phyloP scores from a whole-genome alignment of 2,888 invertebrate species.

The Stegophylla sp. region DNA sequence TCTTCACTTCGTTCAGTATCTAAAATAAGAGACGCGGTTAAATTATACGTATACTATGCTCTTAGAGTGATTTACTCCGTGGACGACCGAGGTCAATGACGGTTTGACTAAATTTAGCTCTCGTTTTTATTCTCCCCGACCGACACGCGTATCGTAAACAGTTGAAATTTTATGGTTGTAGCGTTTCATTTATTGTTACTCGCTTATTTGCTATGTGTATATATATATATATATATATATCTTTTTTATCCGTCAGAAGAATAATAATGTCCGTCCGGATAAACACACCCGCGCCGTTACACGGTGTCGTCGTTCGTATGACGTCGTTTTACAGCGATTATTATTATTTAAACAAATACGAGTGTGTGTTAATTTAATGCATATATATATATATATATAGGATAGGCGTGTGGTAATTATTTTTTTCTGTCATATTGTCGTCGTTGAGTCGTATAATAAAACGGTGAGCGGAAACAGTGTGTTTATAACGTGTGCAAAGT shows the following conservation, averaged over 20 bases:
- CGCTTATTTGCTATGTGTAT: neutral
- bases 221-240: too few relatives aligned
- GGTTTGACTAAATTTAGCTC: constrained; percentile 16
- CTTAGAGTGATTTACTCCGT: constrained; percentile 27
- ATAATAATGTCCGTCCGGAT: neutral
- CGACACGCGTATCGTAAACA: neutral
- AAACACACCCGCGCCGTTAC: neutral
- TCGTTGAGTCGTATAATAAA: too few relatives aligned
- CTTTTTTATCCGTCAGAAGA: neutral
- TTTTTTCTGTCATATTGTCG: too few relatives aligned
- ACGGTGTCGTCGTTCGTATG: too few relatives aligned
- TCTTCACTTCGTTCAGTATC: too few relatives aligned
- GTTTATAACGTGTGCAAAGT: too few relatives aligned
- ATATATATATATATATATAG: too few relatives aligned
- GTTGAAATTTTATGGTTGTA: neutral
- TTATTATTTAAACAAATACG: neutral
- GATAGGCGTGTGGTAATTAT: too few relatives aligned
- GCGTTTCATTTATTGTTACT: neutral
- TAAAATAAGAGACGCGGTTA: too few relatives aligned
- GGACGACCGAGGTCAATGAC: neutral
- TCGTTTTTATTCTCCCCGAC: constrained; percentile 4
- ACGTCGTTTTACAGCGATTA: neutral
- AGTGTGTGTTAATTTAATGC: too few relatives aligned
- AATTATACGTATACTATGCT: neutral
- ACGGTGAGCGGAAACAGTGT: too few relatives aligned